These are phyloP conservation scores for Ornithoptera alexandrae DNA, from an alignment of 2,888 invertebrate species.

Conservation along the genomic window DNA sequence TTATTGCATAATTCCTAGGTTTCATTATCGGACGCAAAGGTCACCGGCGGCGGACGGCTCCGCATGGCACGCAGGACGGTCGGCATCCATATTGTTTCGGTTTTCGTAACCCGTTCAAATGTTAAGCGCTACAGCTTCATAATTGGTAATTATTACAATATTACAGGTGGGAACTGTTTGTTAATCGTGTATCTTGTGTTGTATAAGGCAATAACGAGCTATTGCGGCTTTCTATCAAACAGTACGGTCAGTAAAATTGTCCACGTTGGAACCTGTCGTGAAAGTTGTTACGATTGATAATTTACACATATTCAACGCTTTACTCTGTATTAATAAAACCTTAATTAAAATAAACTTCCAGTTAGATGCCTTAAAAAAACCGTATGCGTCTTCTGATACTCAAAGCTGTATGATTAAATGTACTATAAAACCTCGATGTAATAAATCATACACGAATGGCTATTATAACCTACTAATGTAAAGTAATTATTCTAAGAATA, in stretches of 20 bases:
- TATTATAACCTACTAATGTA: not conserved
- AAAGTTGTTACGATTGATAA: not conserved
- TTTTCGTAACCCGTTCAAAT: slow-evolving; percentile 24
- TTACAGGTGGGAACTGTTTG: slow-evolving; percentile 8
- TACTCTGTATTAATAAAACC: too few relatives aligned
- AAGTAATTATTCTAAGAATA: not conserved
- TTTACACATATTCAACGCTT: not conserved
- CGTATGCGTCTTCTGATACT: not conserved
- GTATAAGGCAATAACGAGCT: slow-evolving; percentile 8
- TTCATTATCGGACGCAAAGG: slow-evolving; percentile 40
- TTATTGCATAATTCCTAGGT: slow-evolving; percentile 45
- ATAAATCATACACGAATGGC: not conserved
- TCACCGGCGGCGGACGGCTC: slow-evolving; percentile 33
- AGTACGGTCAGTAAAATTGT: not conserved
- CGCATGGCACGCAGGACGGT: slow-evolving; percentile 6
- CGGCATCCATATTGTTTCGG: slow-evolving; percentile 24
- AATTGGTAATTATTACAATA: slow-evolving; percentile 19
- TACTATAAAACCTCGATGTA: not conserved
- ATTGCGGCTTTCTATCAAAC: not conserved
- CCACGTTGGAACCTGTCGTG: not conserved
- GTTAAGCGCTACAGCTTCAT: slow-evolving; percentile 15
- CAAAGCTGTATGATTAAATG: not conserved
- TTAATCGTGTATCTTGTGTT: slow-evolving; percentile 2
- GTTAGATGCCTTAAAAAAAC: not conserved
- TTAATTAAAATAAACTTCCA: too few relatives aligned